Evolutionary conservation across 1,140 invertebrate species (phyloP).

Genomic region (Magallana angulata): DNA sequence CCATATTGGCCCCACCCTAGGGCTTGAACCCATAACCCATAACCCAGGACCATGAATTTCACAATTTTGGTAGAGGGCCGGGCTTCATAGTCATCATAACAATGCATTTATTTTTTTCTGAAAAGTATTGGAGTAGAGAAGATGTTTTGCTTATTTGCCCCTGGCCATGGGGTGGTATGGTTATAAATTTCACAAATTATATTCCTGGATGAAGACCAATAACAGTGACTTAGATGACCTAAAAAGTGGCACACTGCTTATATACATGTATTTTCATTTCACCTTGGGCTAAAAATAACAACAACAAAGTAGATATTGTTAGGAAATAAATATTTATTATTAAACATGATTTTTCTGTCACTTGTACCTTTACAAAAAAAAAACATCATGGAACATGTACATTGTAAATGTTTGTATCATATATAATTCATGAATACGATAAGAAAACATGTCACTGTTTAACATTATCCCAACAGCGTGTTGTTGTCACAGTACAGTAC

Average conservation of each 20-base stretch:
- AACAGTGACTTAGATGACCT: too few species aligned
- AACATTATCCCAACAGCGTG: background rate
- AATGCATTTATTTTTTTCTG: background rate
- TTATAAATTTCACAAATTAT: too few species aligned
- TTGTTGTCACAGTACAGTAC: background rate
- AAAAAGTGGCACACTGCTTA: too few species aligned
- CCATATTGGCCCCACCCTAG: too few species aligned
- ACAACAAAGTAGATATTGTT: background rate
- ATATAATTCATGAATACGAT: background rate
- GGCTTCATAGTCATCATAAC: background rate
- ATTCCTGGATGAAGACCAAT: too few species aligned
- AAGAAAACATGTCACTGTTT: conserved; percentile 16
- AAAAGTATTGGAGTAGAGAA: background rate
- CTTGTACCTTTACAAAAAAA: background rate
- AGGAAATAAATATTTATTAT: conserved; percentile 33
- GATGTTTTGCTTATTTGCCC: background rate
- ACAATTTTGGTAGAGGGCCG: background rate
- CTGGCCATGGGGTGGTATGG: background rate
- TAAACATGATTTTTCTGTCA: conserved; percentile 25
- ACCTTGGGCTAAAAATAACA: too few species aligned
- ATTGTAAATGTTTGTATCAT: background rate
- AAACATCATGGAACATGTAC: conserved; percentile 15
- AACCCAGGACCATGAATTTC: background rate
- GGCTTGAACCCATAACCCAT: background rate
- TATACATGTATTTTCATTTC: too few species aligned